phyloP scores from a whole-genome alignment of 2,888 invertebrate genomes.

The Lepetodrilus schrolli region DNA sequence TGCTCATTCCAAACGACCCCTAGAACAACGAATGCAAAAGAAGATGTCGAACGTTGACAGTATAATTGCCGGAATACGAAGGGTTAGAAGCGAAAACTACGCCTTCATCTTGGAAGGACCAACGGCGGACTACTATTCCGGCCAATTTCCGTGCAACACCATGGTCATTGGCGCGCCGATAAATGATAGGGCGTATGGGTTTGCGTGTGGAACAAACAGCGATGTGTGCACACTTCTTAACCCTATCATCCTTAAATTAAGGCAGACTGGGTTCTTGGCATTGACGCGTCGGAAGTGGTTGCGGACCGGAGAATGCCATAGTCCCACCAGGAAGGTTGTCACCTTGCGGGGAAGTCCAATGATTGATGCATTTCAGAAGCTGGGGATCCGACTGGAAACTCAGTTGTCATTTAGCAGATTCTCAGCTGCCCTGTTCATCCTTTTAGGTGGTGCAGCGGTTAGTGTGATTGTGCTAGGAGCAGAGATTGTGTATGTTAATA shows the following conservation, averaged over 20 bases:
- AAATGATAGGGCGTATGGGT: constrained; percentile 38
- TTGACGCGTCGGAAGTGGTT: constrained; percentile 21
- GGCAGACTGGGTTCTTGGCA: neutral
- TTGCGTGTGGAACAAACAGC: constrained; percentile 38
- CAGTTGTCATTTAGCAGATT: constrained; percentile 17
- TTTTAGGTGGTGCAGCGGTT: neutral
- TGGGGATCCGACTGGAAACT: neutral
- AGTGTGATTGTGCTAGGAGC: neutral
- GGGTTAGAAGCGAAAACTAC: constrained; percentile 39
- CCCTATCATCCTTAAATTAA: constrained; percentile 8
- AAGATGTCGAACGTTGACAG: constrained; percentile 8
- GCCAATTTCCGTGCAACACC: constrained; percentile 42
- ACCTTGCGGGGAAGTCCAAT: neutral
- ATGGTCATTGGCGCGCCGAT: constrained; percentile 43
- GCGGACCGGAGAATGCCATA: neutral
- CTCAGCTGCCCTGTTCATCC: constrained; percentile 15
- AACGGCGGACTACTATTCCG: constrained; percentile 36
- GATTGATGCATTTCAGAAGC: neutral
- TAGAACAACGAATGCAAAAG: constrained; percentile 36
- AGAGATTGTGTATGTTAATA: constrained; percentile 28
- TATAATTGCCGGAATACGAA: constrained; percentile 20
- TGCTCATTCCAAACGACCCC: constrained; percentile 21
- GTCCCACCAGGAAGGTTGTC: neutral
- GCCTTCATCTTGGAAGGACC: constrained; percentile 48
- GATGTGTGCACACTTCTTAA: constrained; percentile 20